Base-by-base conservation (phyloP, 2,113 vertebrate genomes). In the Phrynosoma platyrhinos region DNA sequence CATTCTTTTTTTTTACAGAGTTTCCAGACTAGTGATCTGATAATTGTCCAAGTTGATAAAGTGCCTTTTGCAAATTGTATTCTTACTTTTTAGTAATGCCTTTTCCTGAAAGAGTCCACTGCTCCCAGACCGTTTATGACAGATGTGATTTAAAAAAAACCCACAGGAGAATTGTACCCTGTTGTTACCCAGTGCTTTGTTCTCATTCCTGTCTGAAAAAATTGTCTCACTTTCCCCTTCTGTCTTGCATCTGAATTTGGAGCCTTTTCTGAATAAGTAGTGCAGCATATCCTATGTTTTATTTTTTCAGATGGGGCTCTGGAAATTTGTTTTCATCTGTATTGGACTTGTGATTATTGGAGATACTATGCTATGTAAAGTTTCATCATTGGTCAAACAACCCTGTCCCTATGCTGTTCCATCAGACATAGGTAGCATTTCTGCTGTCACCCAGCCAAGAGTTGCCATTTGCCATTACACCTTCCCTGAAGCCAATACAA, bases 51-150 rank as follows among this genome's bases (percentile, higher is more conserved):
- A 36, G 52, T 12, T 55, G 21, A 30, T 75, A 52, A 89, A 83
- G 74, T 90, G 80, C 89, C 89, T 90, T 86, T 83, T 77, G 42
- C 25, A 83, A 36, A 8, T 36, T 66, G 30, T 69, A 9, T 8
- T 71, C n/a, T 30, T 9, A 12, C 20, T 30, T 6, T 82, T 53
- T 30, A 68, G 40, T 40, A n/a, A 9, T 83, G 23, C 40, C 68
- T 83, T 20, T 42, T 68, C 30, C n/a, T 68, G 74, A 82, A 82
- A 20, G 30, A 55, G 30, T 9, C 25, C 10, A 42, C 76, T 9
- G 36, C 47, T 74, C 21, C 42, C 30, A 40, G 4, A 53, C 16
- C 80, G 13, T 18, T 32, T 1, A 1, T 13, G 62, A 42, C 14
- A 74, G 21, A 62, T 27, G 13, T 58, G 52, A 36, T 27, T 8